Percentiles rank a stretch among this genome's conserved stretches.
Evolutionary conservation across 2,888 invertebrate species (phyloP).

Genomic region (Heliconius aoede): DNA sequence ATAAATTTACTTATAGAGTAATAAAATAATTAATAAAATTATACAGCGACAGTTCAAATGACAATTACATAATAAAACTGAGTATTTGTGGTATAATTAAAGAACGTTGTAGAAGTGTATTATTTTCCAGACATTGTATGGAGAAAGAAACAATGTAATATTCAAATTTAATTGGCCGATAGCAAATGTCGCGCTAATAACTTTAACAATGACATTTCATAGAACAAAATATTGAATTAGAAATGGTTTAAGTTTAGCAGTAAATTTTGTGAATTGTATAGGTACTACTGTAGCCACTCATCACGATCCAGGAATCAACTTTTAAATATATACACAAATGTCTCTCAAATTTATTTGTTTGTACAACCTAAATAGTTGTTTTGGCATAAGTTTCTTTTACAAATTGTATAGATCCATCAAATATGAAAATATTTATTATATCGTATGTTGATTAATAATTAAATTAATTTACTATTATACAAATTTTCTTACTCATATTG

Average conservation of each 20-base stretch:
- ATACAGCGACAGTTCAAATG: background rate
- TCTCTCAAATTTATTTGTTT: too few relatives aligned
- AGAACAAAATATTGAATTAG: background rate
- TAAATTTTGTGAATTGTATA: background rate
- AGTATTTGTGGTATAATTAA: constrained; percentile 5
- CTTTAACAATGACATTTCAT: constrained; percentile 2
- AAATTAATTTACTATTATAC: too few relatives aligned
- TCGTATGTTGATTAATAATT: too few relatives aligned
- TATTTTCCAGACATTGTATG: constrained; percentile 10
- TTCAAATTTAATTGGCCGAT: constrained; percentile 50
- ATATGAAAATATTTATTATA: too few relatives aligned
- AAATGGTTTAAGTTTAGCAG: background rate
- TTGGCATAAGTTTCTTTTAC: too few relatives aligned
- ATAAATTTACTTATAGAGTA: background rate
- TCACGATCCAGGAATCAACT: too few relatives aligned
- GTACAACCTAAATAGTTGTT: too few relatives aligned
- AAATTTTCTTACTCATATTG: too few relatives aligned
- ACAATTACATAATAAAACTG: background rate
- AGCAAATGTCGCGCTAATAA: constrained; percentile 47
- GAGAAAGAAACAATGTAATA: constrained; percentile 42
- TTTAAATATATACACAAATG: too few relatives aligned
- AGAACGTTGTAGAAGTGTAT: constrained; percentile 4
- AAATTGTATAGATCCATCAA: too few relatives aligned
- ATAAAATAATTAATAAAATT: constrained; percentile 2
- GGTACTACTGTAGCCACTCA: background rate